Percentiles rank a stretch among this genome's conserved stretches.
phyloP scores from a whole-genome alignment of 2,888 invertebrate genomes.

The Lepidonotus clava region DNA sequence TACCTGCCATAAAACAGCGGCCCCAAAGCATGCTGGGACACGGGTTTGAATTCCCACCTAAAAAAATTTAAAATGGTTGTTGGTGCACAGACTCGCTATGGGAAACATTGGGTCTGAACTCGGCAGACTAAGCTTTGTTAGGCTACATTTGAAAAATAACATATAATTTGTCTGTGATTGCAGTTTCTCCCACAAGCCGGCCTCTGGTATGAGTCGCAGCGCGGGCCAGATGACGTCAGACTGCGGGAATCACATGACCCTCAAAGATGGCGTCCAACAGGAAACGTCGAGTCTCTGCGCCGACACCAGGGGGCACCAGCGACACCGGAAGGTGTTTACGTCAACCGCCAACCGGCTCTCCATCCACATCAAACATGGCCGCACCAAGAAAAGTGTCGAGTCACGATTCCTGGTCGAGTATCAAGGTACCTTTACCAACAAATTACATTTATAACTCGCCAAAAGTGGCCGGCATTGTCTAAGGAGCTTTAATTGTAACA shows the following conservation, averaged over 20 bases:
- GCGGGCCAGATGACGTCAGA: background rate
- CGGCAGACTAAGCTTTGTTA: no score
- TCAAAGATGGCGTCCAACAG: conserved; percentile 14
- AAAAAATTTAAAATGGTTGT: no score
- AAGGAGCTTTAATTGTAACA: no score
- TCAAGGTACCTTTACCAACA: no score
- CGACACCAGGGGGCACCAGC: conserved; percentile 12
- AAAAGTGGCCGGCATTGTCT: no score
- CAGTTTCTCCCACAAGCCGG: background rate
- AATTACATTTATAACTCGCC: no score
- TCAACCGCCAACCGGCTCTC: conserved; percentile 11
- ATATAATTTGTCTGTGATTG: background rate
- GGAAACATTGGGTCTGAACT: no score
- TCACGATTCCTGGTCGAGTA: conserved; percentile 36
- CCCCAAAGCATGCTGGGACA: no score
- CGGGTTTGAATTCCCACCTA: no score
- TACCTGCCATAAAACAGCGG: no score
- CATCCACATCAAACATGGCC: conserved; percentile 43
- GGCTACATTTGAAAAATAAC: no score
- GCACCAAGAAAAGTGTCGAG: background rate
- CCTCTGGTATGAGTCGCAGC: background rate
- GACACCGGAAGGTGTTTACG: conserved; percentile 40
- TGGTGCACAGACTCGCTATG: no score
- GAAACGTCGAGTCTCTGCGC: background rate
- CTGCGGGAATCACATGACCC: conserved; percentile 40